phyloP scores from a whole-genome alignment of 2,113 vertebrate genomes.

The Otolemur garnettii region DNA sequence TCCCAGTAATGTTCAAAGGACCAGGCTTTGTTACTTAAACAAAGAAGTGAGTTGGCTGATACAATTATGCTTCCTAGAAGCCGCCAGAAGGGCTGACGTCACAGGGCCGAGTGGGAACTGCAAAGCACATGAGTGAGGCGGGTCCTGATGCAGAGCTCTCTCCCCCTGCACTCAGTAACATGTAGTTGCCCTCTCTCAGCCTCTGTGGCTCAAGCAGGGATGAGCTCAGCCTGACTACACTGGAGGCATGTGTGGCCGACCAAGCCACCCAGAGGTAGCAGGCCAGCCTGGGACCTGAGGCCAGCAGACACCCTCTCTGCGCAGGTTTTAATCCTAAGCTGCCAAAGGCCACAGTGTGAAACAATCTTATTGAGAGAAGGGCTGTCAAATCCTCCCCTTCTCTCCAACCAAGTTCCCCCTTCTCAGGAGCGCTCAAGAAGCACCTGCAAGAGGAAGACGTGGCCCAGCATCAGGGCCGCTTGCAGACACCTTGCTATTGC shows the following conservation, averaged over 20 bases:
- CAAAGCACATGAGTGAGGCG: not conserved
- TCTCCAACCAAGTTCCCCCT: not conserved
- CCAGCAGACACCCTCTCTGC: not conserved
- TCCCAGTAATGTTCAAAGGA: not conserved
- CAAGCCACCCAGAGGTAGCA: not conserved
- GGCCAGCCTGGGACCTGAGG: not conserved
- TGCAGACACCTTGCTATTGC: accelerated
- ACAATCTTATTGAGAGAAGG: not conserved
- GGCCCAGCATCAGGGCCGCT: accelerated
- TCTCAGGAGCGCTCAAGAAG: not conserved
- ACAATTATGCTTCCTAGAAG: not conserved
- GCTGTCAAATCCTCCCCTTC: not conserved
- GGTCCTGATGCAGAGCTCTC: not conserved
- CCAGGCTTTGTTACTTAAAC: constrained; percentile 5
- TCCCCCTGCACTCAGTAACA: not conserved
- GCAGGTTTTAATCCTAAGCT: not conserved
- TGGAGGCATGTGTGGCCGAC: too few species aligned
- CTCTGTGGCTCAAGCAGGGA: not conserved
- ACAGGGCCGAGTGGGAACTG: not conserved
- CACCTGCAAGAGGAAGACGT: not conserved
- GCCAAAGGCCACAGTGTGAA: not conserved
- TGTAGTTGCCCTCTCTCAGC: not conserved
- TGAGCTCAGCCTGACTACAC: not conserved
- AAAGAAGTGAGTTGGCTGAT: not conserved
- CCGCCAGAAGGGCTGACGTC: not conserved